These are phyloP conservation scores for Pristionchus japonicus DNA, from an alignment of 2,888 invertebrate species.

Conservation along the genomic window DNA sequence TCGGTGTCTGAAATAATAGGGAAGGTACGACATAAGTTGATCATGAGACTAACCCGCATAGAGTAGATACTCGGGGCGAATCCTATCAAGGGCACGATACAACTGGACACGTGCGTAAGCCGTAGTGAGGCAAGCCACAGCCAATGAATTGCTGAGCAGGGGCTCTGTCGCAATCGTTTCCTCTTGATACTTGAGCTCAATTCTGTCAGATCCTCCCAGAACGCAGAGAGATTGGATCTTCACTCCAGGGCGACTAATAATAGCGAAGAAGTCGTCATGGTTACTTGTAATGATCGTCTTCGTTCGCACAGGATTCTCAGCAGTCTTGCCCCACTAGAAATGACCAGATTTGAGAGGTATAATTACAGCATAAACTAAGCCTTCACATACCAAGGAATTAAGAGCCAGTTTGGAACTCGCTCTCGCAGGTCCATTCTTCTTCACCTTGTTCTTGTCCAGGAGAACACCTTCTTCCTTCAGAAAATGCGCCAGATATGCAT, in stretches of 20 bases:
- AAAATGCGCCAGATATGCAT: neutral
- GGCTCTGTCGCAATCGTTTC: neutral
- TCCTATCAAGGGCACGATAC: conserved; percentile 2
- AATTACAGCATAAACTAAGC: neutral
- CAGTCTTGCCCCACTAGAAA: conserved; percentile 29
- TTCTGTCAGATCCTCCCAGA: neutral
- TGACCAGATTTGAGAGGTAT: too few relatives aligned
- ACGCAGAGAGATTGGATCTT: neutral
- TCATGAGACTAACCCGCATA: neutral
- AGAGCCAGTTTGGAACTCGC: neutral
- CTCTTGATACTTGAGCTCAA: conserved; percentile 5
- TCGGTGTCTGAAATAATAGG: neutral
- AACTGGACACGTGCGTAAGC: conserved; percentile 1
- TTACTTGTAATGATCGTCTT: neutral
- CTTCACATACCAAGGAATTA: conserved; percentile 2
- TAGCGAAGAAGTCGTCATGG: neutral
- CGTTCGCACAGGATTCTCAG: neutral
- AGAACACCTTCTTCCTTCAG: neutral
- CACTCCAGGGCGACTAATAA: neutral
- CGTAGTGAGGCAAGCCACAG: neutral
- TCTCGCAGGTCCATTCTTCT: neutral
- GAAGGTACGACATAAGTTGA: neutral
- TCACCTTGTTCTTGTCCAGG: neutral
- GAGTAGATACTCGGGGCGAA: neutral
- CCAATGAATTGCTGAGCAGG: neutral